Evolutionary conservation across 2,113 vertebrate genomes (phyloP), one percentile per base, ranked within the genome.

Genomic region (Catharus bicknelli): DNA sequence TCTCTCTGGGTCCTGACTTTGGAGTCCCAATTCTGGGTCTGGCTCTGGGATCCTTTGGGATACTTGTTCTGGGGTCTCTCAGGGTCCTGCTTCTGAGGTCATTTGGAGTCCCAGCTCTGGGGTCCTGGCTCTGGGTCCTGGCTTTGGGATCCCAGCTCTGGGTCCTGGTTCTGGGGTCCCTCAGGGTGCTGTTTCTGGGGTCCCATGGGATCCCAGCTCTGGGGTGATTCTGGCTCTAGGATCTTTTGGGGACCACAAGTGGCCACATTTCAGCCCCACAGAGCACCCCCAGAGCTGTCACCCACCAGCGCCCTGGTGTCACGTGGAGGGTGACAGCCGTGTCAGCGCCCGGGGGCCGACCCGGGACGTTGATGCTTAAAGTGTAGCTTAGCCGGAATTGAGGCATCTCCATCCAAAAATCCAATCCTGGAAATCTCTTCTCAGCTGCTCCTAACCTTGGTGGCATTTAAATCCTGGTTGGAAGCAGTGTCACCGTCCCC

Each of bases 391-490:
- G 92, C n/a, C 16, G 81, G 72, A 92, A 88, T 81, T 94, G 66
- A 88, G 94, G 87, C 73, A 86, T 94, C 76, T 92, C 90, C 43
- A 26, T 92, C 95, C 92, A 73, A 95, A 96, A 94, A 76, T 73
- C 64, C 94, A 77, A 94, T 95, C 94, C 94, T 90, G 90, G 58
- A 95, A 96, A 96, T 94, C 92, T 96, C 91, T 69, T 83, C 90
- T 95, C 95, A 95, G 92, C 94, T 80, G 72, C 55, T 89, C 64
- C 94, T 96, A 95, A 94, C 95, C 94, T 90, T 94, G 90, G 92
- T 92, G 92, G 90, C 94, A 92, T 81, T 94, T 96, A 96, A 96
- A 96, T 96, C 94, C 90, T 3, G 54, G 85, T 90, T 64, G 89
- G 76, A 53, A 76, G 62, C 74, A 5, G 76, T 43, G 92, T 92